Percentiles rank a stretch among this genome's conserved stretches.
Conservation (phyloP, 2,113 vertebrate genomes). For the Okapia johnstoni region DNA sequence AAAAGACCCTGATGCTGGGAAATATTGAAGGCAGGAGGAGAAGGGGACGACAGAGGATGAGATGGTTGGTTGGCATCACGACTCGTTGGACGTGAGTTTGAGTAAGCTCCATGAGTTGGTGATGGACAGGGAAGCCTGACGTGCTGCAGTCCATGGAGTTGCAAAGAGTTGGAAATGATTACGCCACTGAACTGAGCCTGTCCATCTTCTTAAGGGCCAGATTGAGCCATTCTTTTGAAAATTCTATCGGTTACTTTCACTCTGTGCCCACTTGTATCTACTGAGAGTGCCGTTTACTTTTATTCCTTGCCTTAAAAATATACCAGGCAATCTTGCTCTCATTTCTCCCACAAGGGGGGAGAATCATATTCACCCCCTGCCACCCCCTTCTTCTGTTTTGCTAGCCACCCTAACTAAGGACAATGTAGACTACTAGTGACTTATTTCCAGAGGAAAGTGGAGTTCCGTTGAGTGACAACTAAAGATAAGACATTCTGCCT, state of each 20-base stretch:
- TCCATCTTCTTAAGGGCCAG: not conserved
- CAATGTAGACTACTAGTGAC: not conserved
- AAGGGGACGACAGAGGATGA: not conserved
- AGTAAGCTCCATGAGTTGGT: not conserved
- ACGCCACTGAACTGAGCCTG: not conserved
- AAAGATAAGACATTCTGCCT: not conserved
- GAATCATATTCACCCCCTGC: not conserved
- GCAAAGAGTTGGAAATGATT: not conserved
- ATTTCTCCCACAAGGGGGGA: not conserved
- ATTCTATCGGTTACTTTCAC: not conserved
- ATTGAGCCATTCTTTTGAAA: not conserved
- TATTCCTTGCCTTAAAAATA: not conserved
- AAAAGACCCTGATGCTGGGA: not conserved
- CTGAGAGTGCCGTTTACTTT: not conserved
- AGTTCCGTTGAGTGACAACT: not conserved
- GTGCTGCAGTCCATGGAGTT: not conserved
- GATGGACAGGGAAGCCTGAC: not conserved
- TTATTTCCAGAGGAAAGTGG: not conserved
- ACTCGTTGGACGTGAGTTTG: not conserved
- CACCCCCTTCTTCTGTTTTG: not conserved
- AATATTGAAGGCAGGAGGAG: not conserved
- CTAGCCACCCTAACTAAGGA: not conserved
- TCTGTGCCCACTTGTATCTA: not conserved
- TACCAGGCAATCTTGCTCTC: not conserved
- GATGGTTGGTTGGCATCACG: not conserved